These are phyloP conservation scores for Phataginus tetradactyla DNA, from an alignment of 2,797 vertebrate genomes.

Conservation along the genomic window DNA sequence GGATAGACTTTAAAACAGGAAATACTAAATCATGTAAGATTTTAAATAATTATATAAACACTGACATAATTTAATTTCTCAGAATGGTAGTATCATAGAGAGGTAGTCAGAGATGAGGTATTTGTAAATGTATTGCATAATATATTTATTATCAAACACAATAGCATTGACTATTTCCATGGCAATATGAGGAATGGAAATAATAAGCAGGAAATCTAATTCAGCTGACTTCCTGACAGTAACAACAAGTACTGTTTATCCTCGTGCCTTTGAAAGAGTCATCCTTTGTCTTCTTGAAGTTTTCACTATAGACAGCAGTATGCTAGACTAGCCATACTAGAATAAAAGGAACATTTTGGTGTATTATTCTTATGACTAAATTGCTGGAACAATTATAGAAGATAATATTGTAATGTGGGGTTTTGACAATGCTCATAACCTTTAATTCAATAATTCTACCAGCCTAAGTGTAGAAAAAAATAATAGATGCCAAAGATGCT, in stretches of 20 bases:
- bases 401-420: not conserved
- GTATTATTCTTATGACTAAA: not conserved
- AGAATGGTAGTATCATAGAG: not conserved
- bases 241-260: not conserved
- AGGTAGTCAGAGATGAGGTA: not conserved
- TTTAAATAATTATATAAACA: constrained; percentile 23
- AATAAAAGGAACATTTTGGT: not conserved
- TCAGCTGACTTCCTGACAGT: constrained; percentile 22
- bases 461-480: not conserved
- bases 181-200: not conserved
- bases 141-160: constrained; percentile 41
- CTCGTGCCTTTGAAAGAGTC: not conserved
- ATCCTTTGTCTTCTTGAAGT: not conserved
- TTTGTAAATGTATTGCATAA: not conserved
- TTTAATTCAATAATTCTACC: not conserved
- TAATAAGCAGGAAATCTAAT: constrained; percentile 63
- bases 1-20: not conserved
- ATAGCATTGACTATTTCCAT: constrained; percentile 45
- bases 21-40: not conserved
- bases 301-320: not conserved
- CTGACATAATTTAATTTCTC: constrained; percentile 29
- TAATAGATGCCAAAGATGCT: not conserved
- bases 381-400: not conserved
- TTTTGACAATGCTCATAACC: not conserved
- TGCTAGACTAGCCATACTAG: not conserved